Percentiles rank a stretch among this genome's conserved stretches.
These are phyloP conservation scores for Theropithecus gelada DNA, from an alignment of 2,113 vertebrate genomes.

Conservation along the genomic window DNA sequence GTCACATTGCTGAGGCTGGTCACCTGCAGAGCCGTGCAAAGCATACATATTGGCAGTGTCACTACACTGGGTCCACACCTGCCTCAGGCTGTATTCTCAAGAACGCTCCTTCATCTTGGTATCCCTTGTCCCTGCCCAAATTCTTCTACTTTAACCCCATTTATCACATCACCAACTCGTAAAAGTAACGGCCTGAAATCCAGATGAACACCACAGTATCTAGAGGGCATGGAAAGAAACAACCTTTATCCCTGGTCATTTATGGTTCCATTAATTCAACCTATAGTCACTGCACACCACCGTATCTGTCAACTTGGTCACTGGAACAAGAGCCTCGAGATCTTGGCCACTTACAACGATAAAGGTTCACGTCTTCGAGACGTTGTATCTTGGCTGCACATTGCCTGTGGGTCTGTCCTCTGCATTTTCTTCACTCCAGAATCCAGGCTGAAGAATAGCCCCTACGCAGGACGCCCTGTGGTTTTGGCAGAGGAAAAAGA, in stretches of 20 bases:
- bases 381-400: accelerated
- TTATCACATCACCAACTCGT: too few relatives aligned
- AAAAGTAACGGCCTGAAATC: too few relatives aligned
- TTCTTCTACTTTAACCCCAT: accelerated
- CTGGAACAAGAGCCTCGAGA: accelerated
- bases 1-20: accelerated
- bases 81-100: neutral
- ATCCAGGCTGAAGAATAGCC: neutral
- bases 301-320: accelerated
- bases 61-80: accelerated
- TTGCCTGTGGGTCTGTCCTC: neutral
- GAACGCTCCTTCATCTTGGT: too few relatives aligned
- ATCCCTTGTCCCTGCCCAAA: neutral
- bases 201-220: too few relatives aligned
- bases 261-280: too few relatives aligned
- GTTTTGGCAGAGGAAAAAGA: too few relatives aligned
- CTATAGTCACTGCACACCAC: neutral
- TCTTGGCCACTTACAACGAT: accelerated
- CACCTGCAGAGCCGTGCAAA: neutral
- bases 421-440: neutral
- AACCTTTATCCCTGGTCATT: too few relatives aligned
- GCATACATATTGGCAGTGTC: neutral
- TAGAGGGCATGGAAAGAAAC: too few relatives aligned
- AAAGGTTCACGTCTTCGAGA: accelerated
- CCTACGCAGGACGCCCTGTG: neutral